Evolutionary conservation across 2,113 vertebrate species (phyloP).

Genomic region (Origma solitaria): DNA sequence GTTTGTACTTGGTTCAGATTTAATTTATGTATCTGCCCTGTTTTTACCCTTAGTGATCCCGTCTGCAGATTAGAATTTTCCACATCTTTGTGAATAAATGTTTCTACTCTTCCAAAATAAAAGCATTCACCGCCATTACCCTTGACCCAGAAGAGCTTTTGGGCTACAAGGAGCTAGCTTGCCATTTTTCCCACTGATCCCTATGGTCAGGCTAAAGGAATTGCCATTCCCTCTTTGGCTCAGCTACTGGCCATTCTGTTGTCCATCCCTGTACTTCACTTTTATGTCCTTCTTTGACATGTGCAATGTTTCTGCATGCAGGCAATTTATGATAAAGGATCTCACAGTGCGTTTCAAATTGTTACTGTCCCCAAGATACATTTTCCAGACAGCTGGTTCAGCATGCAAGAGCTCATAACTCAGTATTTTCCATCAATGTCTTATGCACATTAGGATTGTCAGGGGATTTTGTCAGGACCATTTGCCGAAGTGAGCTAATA

Average conservation of each 20-base stretch:
- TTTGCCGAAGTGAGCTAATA: neutral
- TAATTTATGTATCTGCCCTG: rapidly evolving
- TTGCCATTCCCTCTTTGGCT: neutral
- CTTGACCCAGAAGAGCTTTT: neutral
- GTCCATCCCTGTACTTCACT: neutral
- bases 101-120: neutral
- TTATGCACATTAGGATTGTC: neutral
- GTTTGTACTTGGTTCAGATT: neutral
- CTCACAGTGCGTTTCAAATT: neutral
- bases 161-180: neutral
- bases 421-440: neutral
- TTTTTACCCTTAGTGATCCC: neutral
- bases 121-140: neutral
- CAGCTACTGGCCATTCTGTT: neutral
- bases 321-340: neutral
- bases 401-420: neutral
- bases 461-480: neutral
- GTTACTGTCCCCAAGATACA: conserved; percentile 4
- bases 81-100: neutral
- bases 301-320: neutral
- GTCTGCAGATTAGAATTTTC: neutral
- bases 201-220: neutral
- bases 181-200: neutral
- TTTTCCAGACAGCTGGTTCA: conserved; percentile 44
- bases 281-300: neutral